phyloP scores from a whole-genome alignment of 30 jellyfish, hydroid and myxozoan genomes.

The Pseudorhiza aurosa region DNA sequence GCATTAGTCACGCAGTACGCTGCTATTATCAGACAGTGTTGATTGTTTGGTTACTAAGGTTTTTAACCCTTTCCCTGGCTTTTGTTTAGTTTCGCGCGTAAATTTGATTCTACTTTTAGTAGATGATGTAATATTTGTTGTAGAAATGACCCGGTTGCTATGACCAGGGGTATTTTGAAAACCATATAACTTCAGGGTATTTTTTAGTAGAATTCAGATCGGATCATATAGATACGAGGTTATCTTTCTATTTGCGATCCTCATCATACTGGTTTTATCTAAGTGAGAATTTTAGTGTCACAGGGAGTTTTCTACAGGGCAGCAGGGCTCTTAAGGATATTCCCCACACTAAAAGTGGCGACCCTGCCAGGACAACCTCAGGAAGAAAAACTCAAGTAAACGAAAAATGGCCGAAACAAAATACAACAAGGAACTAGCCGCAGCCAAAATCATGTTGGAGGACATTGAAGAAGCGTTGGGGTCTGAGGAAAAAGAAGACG shows the following conservation, averaged over 20 bases:
- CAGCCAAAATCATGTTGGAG: conserved; percentile 43
- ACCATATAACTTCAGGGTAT: neutral
- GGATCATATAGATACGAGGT: too few relatives aligned
- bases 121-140: neutral
- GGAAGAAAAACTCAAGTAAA: neutral
- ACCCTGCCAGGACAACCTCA: conserved; percentile 39
- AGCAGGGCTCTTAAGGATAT: neutral
- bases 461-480: conserved; percentile 37
- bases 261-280: too few relatives aligned
- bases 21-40: too few relatives aligned
- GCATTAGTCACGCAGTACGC: too few relatives aligned
- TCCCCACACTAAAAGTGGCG: conserved; percentile 59
- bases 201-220: neutral
- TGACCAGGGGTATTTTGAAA: neutral
- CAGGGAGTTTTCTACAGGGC: conserved; percentile 24
- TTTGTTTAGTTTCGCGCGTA: too few relatives aligned
- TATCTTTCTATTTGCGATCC: too few relatives aligned
- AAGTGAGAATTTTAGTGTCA: neutral
- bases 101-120: too few relatives aligned
- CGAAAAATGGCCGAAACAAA: conserved; percentile 6
- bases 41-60: neutral
- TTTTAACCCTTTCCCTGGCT: neutral
- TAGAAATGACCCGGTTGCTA: neutral
- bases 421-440: conserved; percentile 21
- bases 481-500: conserved; percentile 18